Evolutionary conservation across 2,888 invertebrate species (phyloP).

Genomic region (Caenorhabditis japonica): DNA sequence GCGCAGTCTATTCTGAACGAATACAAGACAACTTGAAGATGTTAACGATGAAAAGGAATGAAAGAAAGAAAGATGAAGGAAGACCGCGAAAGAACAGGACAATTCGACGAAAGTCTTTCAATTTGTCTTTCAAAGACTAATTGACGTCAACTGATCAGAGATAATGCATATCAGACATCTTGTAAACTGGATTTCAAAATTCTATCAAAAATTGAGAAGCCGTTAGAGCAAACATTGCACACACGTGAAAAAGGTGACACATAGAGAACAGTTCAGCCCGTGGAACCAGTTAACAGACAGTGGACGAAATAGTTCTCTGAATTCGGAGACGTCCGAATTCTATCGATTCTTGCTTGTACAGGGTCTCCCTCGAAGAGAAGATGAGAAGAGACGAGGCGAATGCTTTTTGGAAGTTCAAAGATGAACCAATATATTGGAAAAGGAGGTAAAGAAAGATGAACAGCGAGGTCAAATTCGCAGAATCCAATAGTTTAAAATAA

Average conservation of each 20-base stretch:
- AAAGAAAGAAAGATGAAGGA: background rate
- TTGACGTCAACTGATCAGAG: slow-evolving; percentile 30
- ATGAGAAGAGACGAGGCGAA: slow-evolving; percentile 6
- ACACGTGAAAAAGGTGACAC: background rate
- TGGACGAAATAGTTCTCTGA: slow-evolving; percentile 3
- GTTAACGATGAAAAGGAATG: background rate
- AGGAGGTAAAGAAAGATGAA: too few relatives aligned
- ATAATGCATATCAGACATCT: slow-evolving; percentile 15
- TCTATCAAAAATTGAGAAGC: too few relatives aligned
- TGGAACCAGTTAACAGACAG: slow-evolving; percentile 25
- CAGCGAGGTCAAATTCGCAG: too few relatives aligned
- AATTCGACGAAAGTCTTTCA: slow-evolving; percentile 1
- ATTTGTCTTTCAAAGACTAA: slow-evolving; percentile 33
- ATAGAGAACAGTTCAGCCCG: slow-evolving; percentile 28
- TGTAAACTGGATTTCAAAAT: too few relatives aligned
- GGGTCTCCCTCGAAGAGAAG: slow-evolving; percentile 1
- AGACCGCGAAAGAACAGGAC: slow-evolving; percentile 13
- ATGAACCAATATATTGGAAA: slow-evolving; percentile 13
- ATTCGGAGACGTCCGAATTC: slow-evolving; percentile 18
- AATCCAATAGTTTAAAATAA: too few relatives aligned
- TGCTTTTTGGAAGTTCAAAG: slow-evolving; percentile 38
- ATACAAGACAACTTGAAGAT: background rate
- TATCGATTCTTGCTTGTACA: slow-evolving; percentile 18
- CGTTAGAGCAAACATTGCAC: too few relatives aligned
- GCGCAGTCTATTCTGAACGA: slow-evolving; percentile 20